Percentiles rank a stretch among this genome's conserved stretches.
Conservation (phyloP, 2,113 vertebrate species). For the Oncorhynchus masou region DNA sequence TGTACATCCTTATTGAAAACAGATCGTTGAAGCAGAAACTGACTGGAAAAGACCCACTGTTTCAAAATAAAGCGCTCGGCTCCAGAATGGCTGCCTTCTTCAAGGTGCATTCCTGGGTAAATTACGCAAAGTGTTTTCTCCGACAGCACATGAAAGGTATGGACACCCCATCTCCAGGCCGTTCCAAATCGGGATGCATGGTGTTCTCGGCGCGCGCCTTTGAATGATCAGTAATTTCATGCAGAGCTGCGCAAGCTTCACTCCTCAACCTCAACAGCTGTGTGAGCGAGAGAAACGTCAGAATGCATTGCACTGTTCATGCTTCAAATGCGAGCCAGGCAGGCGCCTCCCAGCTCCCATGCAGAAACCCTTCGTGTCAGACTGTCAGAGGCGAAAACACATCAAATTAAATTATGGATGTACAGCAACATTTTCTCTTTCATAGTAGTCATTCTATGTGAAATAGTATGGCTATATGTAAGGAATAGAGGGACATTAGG, state of each 20-base stretch:
- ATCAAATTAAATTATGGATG: background rate
- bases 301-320: background rate
- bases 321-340: conserved; percentile 1
- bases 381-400: background rate
- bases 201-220: background rate
- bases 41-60: background rate
- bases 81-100: background rate
- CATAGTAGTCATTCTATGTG: background rate
- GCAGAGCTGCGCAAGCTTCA: background rate
- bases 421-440: too few relatives aligned
- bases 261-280: conserved; percentile 13
- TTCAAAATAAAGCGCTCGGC: background rate
- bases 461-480: background rate
- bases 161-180: background rate
- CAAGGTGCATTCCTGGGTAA: background rate
- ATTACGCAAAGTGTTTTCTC: background rate
- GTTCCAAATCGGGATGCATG: background rate
- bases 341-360: too few relatives aligned
- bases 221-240: background rate
- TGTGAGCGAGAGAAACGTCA: conserved; percentile 22
- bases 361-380: background rate
- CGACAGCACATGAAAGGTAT: background rate
- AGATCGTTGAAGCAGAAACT: background rate
- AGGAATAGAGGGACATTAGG: too few relatives aligned
- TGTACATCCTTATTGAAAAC: background rate